A percentile compares a stretch with the other conserved stretches of the same genome.
Evolutionary conservation across 1,140 invertebrate species (phyloP).

Genomic region (Zophobas morio): DNA sequence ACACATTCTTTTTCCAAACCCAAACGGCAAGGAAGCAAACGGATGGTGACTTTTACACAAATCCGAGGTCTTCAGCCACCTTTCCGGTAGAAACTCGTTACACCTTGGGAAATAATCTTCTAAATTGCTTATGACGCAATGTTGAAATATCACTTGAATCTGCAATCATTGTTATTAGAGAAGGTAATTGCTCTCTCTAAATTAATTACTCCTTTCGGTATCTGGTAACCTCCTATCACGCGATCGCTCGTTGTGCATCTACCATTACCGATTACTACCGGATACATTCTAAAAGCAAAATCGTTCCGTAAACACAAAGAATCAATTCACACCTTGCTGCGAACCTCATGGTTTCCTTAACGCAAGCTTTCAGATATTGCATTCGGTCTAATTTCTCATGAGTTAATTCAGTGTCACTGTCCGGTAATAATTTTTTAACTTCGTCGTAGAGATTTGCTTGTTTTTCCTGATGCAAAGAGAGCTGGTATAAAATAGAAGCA

Average conservation of each 20-base stretch:
- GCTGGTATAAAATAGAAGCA: conserved; percentile 88
- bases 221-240: conserved; percentile 87
- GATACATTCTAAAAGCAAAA: conserved; percentile 77
- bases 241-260: conserved; percentile 86
- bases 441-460: conserved; percentile 89
- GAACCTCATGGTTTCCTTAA: conserved; percentile 92
- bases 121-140: conserved; percentile 87
- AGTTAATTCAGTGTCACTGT: conserved; percentile 75
- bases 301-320: conserved; percentile 17
- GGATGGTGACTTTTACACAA: conserved; percentile 68
- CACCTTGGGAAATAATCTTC: conserved; percentile 83
- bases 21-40: conserved; percentile 82
- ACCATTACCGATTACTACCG: conserved; percentile 91
- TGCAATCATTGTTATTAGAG: conserved; percentile 63
- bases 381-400: conserved; percentile 82
- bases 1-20: conserved; percentile 83
- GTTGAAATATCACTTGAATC: conserved; percentile 88
- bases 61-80: conserved; percentile 78
- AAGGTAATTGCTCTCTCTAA: background rate
- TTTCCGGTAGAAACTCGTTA: conserved; percentile 80
- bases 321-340: background rate
- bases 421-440: conserved; percentile 76
- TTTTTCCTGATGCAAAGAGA: conserved; percentile 81
- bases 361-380: conserved; percentile 89
- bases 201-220: conserved; percentile 89